Conservation (phyloP, 2,113 vertebrate genomes). For the Pterocles gutturalis region DNA sequence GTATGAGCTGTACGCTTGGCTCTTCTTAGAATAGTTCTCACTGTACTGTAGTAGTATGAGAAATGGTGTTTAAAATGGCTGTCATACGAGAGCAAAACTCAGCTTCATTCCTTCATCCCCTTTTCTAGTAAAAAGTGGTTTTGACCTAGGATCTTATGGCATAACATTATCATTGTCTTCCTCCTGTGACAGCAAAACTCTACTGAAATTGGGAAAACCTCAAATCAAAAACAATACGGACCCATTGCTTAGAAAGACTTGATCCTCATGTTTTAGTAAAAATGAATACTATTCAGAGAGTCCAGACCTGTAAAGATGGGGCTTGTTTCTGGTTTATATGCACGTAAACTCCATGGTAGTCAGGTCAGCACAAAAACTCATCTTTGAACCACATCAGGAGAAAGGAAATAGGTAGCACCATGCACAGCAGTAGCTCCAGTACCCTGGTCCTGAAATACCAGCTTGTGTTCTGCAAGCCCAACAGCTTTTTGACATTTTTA, state of each 20-base stretch:
- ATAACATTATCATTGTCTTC: background rate
- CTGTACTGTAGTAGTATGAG: background rate
- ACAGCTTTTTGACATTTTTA: background rate
- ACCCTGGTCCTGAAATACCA: background rate
- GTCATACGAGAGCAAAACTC: background rate
- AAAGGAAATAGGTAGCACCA: background rate
- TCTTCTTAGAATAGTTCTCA: background rate
- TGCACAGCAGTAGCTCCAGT: background rate
- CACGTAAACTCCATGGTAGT: background rate
- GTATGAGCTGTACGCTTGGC: background rate
- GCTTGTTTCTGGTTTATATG: background rate
- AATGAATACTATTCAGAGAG: background rate
- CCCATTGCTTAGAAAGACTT: background rate
- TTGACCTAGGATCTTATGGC: background rate
- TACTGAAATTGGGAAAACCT: background rate
- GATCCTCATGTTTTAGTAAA: background rate
- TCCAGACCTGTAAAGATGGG: background rate
- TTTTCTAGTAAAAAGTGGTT: background rate
- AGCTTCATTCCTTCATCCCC: background rate
- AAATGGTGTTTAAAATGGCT: background rate
- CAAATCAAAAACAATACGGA: background rate
- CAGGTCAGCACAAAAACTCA: background rate
- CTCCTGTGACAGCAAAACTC: background rate
- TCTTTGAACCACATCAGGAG: background rate
- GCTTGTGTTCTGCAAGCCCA: background rate